phyloP scores from a whole-genome alignment of 2,113 vertebrate species.

The Xyliphius kryptos region DNA sequence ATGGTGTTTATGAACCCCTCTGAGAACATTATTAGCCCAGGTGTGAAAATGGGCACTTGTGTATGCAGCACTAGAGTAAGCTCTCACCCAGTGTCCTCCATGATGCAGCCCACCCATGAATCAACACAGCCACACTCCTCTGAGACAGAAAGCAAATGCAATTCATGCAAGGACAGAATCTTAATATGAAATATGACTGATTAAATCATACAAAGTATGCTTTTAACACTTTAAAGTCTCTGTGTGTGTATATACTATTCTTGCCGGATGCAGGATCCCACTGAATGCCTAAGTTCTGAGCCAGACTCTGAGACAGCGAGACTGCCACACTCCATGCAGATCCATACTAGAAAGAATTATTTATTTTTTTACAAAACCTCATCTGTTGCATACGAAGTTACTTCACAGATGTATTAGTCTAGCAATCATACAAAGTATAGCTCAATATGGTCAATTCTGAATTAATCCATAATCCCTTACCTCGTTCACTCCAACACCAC shows the following conservation, averaged over 20 bases:
- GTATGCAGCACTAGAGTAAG: neutral
- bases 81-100: constrained; percentile 44
- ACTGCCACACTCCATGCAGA: constrained; percentile 77
- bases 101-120: constrained; percentile 39
- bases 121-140: constrained; percentile 42
- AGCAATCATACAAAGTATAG: too few relatives aligned
- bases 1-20: constrained; percentile 16
- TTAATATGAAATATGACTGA: too few relatives aligned
- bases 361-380: too few relatives aligned
- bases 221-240: too few relatives aligned
- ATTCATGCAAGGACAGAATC: too few relatives aligned
- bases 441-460: too few relatives aligned
- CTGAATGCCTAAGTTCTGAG: constrained; percentile 94
- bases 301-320: constrained; percentile 85
- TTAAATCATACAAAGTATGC: constrained; percentile 11
- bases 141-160: constrained; percentile 23
- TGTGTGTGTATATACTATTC: constrained; percentile 75
- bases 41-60: constrained; percentile 6
- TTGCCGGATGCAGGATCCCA: constrained; percentile 81
- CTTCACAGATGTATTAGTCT: too few relatives aligned
- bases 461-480: too few relatives aligned
- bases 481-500: constrained; percentile 95
- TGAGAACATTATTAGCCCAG: constrained; percentile 19
- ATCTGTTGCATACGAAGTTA: too few relatives aligned
- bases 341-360: constrained; percentile 72